Evolutionary conservation across 2,888 invertebrate genomes (phyloP), one percentile per base, ranked within the genome.

Genomic region (Sycophila texana): DNA sequence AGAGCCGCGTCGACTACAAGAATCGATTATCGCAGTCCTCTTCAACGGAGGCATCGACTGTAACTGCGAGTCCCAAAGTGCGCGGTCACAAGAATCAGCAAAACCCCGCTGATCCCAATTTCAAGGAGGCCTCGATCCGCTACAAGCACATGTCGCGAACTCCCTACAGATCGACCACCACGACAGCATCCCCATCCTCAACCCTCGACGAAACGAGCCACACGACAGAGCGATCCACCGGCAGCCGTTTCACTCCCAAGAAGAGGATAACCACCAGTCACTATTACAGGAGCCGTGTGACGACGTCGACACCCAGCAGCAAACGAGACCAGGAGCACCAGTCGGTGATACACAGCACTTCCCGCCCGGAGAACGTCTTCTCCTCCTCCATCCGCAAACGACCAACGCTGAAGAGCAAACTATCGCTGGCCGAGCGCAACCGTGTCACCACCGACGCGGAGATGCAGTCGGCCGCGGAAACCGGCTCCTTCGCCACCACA

Each of bases 1-100:
- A 94, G 86, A 94, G 92, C 83, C 91, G 94, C 80, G 88, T 95
- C 70, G 93, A 92, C 65, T 86, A 89, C 82, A 89, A 89, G 73
- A 89, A 84, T 57, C 74, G 79, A n/a, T 22, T 84, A 4, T 55
- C 83, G 4, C 82, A 82, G 20, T 68, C 76, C 1, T 81, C 85
- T 12, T 85, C 86, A 2, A 87, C 86, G 4, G 86, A 86, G 39
- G 16, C 77, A 0, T 51, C 84, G 0, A 73, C 77, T n/a, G 7
- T 65, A 16, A 51, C 47, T 7, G 53, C 58, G 0, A 53, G 75
- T 0, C 16, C 82, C 3, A 83, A 82, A 26, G 14, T 13, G 0
- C 79, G 81, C 12, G 71, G 71, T 55, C 39, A 82, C 67, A 82
- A 85, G 7, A 84, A 77, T 5, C 82, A 85, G 47, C 71, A 81